A percentile compares a stretch with the other conserved stretches of the same genome.
These are phyloP conservation scores for Eumacrocentrus americanus DNA, from an alignment of 2,888 invertebrate genomes.

Conservation along the genomic window DNA sequence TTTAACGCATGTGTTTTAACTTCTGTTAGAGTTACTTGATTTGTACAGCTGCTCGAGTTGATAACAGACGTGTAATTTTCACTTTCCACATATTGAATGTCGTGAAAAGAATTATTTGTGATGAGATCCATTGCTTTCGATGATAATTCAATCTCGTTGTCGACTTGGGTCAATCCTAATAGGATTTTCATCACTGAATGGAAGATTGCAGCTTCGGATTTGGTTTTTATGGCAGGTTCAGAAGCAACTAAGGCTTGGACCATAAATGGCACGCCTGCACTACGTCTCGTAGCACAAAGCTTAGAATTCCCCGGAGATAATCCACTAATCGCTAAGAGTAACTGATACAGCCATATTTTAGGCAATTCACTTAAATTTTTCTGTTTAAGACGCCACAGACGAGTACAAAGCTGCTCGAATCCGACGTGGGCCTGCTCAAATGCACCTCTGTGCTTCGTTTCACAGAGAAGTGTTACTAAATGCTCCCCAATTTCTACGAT, in stretches of 20 bases:
- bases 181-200: constrained; percentile 55
- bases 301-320: constrained; percentile 61
- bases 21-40: constrained; percentile 55
- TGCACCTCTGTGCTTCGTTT: constrained; percentile 94
- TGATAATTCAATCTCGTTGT: constrained; percentile 35
- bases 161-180: constrained; percentile 46
- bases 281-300: constrained; percentile 83
- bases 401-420: constrained; percentile 76
- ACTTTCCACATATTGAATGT: constrained; percentile 34
- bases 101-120: constrained; percentile 44
- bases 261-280: constrained; percentile 94
- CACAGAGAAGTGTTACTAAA: constrained; percentile 70
- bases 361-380: constrained; percentile 67
- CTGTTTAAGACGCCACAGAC: constrained; percentile 67
- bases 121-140: constrained; percentile 42
- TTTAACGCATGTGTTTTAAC: constrained; percentile 83
- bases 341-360: constrained; percentile 69
- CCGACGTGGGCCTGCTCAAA: constrained; percentile 95
- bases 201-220: constrained; percentile 57
- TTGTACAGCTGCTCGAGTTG: constrained; percentile 5
- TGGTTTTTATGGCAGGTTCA: constrained; percentile 70
- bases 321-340: constrained; percentile 66
- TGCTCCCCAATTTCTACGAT: constrained; percentile 70
- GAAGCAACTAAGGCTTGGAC: constrained; percentile 82
- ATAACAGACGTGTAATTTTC: constrained; percentile 19